Conservation (phyloP, 2,888 invertebrate genomes). For the Cabera pusaria region DNA sequence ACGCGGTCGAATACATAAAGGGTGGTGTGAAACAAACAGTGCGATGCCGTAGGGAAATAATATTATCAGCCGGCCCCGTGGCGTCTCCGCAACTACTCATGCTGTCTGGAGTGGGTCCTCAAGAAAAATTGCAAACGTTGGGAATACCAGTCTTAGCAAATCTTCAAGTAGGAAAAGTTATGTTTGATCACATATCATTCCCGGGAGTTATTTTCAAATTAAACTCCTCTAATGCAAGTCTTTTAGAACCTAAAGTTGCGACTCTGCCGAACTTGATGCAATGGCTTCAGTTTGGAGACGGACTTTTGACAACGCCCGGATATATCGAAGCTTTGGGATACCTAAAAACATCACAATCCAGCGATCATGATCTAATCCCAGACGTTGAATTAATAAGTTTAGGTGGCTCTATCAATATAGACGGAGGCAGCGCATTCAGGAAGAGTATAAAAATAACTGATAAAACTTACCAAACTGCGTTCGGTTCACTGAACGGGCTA, state of each 20-base stretch:
- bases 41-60: conserved; percentile 90
- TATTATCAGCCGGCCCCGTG: conserved; percentile 93
- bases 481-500: conserved; percentile 74
- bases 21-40: conserved; percentile 76
- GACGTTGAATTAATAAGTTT: conserved; percentile 86
- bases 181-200: conserved; percentile 85
- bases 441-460: conserved; percentile 83
- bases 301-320: conserved; percentile 84
- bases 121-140: conserved; percentile 79
- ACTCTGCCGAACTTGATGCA: conserved; percentile 66
- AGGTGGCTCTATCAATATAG: conserved; percentile 85
- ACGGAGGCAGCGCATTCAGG: conserved; percentile 78
- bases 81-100: conserved; percentile 96
- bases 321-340: conserved; percentile 87
- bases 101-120: conserved; percentile 89
- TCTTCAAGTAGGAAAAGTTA: conserved; percentile 86
- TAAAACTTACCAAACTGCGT: conserved; percentile 81
- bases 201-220: conserved; percentile 75
- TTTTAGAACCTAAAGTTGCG: conserved; percentile 67
- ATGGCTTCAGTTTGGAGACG: conserved; percentile 78
- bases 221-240: conserved; percentile 68
- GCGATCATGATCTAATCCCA: conserved; percentile 81
- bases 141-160: conserved; percentile 85
- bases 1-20: conserved; percentile 87
- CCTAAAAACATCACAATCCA: conserved; percentile 82